phyloP scores from a whole-genome alignment of 2,888 invertebrate species.

The Mythimna pallens region DNA sequence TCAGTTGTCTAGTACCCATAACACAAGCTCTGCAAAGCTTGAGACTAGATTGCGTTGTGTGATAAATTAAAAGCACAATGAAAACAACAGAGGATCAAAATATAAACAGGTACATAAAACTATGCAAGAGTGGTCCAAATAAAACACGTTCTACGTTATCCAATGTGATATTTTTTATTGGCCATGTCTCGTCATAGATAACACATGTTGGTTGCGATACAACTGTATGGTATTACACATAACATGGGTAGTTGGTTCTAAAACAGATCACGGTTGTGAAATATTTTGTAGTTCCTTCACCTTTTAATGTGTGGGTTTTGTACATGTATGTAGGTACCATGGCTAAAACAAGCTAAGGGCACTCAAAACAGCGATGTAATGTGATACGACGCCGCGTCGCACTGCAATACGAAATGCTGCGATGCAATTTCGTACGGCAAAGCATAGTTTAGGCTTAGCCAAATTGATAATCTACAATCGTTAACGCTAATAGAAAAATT shows the following conservation, averaged over 20 bases:
- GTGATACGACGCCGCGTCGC: no score
- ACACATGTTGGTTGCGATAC: slow-evolving; percentile 35
- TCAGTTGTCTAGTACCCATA: no score
- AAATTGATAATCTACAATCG: no score
- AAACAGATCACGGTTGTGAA: slow-evolving; percentile 22
- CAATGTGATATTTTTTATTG: neutral
- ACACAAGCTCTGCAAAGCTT: no score
- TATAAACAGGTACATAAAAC: neutral
- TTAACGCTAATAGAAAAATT: no score
- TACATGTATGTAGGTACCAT: neutral
- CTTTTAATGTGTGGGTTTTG: neutral
- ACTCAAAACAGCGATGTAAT: no score
- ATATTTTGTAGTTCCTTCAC: slow-evolving; percentile 9
- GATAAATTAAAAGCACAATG: no score
- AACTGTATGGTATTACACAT: neutral
- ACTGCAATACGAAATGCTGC: no score
- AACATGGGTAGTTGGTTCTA: neutral
- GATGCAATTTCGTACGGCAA: no score
- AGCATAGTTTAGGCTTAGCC: no score
- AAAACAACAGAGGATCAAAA: neutral
- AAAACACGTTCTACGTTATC: slow-evolving; percentile 25
- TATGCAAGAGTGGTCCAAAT: slow-evolving; percentile 17
- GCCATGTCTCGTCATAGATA: slow-evolving; percentile 23
- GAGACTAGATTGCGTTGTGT: no score
- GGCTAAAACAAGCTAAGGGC: no score